Base-by-base conservation (phyloP, 2,113 vertebrate genomes). In the Ursus arctos region DNA sequence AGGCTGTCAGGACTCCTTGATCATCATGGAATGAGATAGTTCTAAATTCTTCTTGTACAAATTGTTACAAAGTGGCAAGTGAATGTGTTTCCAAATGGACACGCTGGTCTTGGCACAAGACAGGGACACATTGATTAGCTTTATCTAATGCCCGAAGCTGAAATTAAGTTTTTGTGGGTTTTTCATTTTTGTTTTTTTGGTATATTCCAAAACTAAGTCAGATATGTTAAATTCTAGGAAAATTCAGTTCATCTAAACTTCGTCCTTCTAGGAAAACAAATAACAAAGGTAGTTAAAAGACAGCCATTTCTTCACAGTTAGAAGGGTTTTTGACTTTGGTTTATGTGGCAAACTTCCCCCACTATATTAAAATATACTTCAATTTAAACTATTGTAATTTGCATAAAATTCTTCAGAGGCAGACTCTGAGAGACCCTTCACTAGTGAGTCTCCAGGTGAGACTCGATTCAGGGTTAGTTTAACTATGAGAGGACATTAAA, bases 401-500 rank as follows among this genome's bases (percentile, higher is more conserved):
- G 24, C 51, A 85, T 93, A 69, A 26, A 88, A 57, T 57, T 93
- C 67, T 88, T 88, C 85, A 93, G 76, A 72, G n/a, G 33, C 43
- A 31, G 7, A 76, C 28, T 72, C 16, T 47, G 55, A 83, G 9
- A 72, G 12, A 69, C 33, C 14, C 36, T 74, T 83, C n/a, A 7
- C 5, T 61, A 86, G 15, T 40, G 55, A 88, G 31, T 80, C 57
- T 95, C 51, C 31, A 63, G 61, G 7, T 61, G 16, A 53, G 61
- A 97, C 95, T 97, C 93, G 61, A 82, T 81, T 95, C 91, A 65
- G 26, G 26, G 80, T 71, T 53, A n/a, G 2, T 49, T 76, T 94
- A 84, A 80, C 24, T 33, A 43, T 31, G 51, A 81, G 63, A 91
- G 81, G 51, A 55, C 69, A 31, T 51, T 92, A 77, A 94, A 40